Base-by-base conservation (phyloP, 2,797 vertebrate species). In the Arnoldichthys spilopterus region DNA sequence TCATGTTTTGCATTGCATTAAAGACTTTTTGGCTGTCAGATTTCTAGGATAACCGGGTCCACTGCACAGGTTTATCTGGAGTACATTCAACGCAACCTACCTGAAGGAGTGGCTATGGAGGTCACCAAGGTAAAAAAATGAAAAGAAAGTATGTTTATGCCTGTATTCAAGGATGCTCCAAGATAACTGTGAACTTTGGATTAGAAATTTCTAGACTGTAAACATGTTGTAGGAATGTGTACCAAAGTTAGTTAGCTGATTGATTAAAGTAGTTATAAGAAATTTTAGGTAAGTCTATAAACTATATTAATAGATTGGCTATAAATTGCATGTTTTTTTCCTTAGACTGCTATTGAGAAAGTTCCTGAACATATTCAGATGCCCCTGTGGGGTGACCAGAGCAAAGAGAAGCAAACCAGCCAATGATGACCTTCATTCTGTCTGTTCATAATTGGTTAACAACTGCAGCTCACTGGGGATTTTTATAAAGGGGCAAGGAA, bases 71-170 rank as follows among this genome's bases (percentile, higher is more conserved):
- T 95, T 13, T 99, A 97, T 83, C 91, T 99, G 82, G 98, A 99
- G 86, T 99, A 99, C 1, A 95, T 99, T 81, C 95, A 99, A 88
- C 94, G 97, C 72, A 99, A 99, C 88, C 90, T 99, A 72, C 98
- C 98, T 4, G 98, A 99, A 90, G 97, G 98, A 1, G 94, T 98
- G 53, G 96, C 97, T 74, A 96, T 99, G 96, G 95, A 97, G 89
- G 94, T 99, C 67, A 95, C 93, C 82, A 97, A 96, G 94, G 72
- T 80, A 74, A 69, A 2, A 43, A 1, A 6, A 6, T 43, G 9
- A 11, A 20, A 40, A 40, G 12, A 64, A 22, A 40, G 16, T 32
- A n/a, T n/a, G 2, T 0, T 20, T 18, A 18, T 62, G 59, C 9
- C 8, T 37, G 16, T 34, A 62, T 16, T 2, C 37, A 20, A 34